Conservation (phyloP, 2,888 invertebrate species). For the Nemotelus nigrinus region DNA sequence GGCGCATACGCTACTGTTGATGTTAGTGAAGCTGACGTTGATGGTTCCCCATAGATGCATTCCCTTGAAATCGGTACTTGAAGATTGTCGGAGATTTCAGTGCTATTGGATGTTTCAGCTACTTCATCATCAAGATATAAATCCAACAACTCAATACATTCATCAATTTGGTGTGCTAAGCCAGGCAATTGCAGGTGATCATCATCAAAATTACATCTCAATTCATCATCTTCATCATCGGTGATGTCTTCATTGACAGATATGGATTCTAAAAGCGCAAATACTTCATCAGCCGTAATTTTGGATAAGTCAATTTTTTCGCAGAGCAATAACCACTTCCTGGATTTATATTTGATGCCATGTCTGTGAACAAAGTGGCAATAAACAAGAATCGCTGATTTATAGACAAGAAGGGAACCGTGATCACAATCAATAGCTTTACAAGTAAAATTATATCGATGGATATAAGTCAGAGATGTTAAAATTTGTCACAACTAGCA, state of each 20-base stretch:
- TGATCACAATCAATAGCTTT: no score
- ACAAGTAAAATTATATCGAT: no score
- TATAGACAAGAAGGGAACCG: no score
- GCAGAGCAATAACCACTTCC: slow-evolving; percentile 1
- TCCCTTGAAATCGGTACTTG: background rate
- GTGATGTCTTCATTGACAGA: background rate
- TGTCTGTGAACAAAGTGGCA: background rate
- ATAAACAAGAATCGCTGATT: background rate
- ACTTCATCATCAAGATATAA: background rate
- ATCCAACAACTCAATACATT: background rate
- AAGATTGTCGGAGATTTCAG: background rate
- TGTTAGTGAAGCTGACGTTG: slow-evolving; percentile 3
- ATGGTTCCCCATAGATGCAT: background rate
- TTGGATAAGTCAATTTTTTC: slow-evolving; percentile 1
- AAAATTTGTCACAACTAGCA: no score
- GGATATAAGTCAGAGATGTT: no score
- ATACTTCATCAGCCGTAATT: background rate
- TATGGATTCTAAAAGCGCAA: slow-evolving; percentile 2
- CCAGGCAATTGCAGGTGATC: background rate
- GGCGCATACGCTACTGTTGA: slow-evolving; percentile 10
- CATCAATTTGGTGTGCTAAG: background rate
- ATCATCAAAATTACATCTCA: background rate
- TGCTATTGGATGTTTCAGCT: background rate
- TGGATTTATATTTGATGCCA: slow-evolving; percentile 3
- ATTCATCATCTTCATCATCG: background rate